Base-by-base conservation (phyloP, 2,888 invertebrate species). In the Rhynchonema sp. region DNA sequence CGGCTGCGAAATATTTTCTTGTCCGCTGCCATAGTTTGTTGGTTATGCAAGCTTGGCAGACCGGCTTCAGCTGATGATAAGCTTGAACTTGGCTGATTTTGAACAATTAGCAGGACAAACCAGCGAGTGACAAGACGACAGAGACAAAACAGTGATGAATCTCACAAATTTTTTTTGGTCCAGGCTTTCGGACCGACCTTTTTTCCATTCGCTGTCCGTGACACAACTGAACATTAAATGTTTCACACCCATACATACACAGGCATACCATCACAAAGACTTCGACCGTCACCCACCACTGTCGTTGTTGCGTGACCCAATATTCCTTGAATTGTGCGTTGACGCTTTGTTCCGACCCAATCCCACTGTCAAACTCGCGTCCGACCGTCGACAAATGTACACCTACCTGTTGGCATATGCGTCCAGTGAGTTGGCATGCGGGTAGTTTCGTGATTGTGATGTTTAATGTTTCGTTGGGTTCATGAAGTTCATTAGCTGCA, bases 341-440 rank as follows among this genome's bases (percentile, higher is more conserved):
- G 92, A 92, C 73, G 83, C 89, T 0, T 78, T 98, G 17, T 98
- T 96, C 27, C 9, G 54, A 27, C 54, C 26, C 26, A 87, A n/a
- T 84, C 86, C 25, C 2, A 25, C 54, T 2, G 20, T 23, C 3
- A 89, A 91, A 62, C 68, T 94, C 60, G 92, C 94, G 77, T 89
- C 89, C 0, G 94, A 96, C 70, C 91, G 94, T 74, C 91, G 92
- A 76, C 84, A 88, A 9, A 96, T 96, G 74, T 98, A 98, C 74
- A 86, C 94, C 73, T 86, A 86, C 74, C 78, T 98, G 61, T 76
- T 96, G 68, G 91, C 92, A 1, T 96, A 94, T 76, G 87, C 92
- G 1, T 85, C 91, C 0, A 53, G 26, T 6, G 30, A 17, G 55
- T 57, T 25, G 2, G n/a, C n/a, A n/a, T n/a, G 49, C 55, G 20